These are phyloP conservation scores for Selene dorsalis DNA, from an alignment of 2,797 vertebrate species.

Conservation along the genomic window DNA sequence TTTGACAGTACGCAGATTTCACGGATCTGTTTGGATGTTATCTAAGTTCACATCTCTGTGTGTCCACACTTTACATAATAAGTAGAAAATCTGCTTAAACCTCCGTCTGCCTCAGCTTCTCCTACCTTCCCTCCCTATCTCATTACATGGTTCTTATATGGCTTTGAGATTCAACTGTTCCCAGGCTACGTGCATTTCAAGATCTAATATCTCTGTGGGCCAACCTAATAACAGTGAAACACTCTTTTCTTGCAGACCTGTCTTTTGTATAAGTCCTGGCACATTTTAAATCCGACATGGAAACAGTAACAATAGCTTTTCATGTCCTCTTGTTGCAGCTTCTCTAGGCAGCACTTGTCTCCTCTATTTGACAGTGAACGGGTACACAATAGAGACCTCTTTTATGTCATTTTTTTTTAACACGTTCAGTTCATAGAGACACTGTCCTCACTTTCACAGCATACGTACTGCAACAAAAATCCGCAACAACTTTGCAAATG, in stretches of 20 bases:
- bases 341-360: background rate
- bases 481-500: background rate
- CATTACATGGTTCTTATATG: conserved; percentile 31
- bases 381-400: background rate
- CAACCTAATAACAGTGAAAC: conserved; percentile 30
- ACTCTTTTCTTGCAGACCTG: background rate
- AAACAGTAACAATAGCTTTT: background rate
- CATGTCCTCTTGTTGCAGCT: background rate
- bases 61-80: background rate
- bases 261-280: conserved; percentile 3
- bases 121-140: conserved; percentile 10
- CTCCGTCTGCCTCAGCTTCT: conserved; percentile 1
- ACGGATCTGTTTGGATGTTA: background rate
- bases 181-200: conserved; percentile 10
- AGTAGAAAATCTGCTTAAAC: conserved; percentile 10
- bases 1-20: background rate
- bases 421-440: background rate
- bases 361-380: background rate
- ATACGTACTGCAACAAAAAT: background rate
- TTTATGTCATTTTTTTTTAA: background rate
- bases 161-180: conserved; percentile 21
- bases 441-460: background rate
- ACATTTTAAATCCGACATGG: background rate
- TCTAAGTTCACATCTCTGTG: background rate
- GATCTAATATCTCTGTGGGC: conserved; percentile 33